Evolutionary conservation across 1,140 invertebrate species (phyloP), one percentile per base, ranked within the genome.

Genomic region (Pomacea maculata): DNA sequence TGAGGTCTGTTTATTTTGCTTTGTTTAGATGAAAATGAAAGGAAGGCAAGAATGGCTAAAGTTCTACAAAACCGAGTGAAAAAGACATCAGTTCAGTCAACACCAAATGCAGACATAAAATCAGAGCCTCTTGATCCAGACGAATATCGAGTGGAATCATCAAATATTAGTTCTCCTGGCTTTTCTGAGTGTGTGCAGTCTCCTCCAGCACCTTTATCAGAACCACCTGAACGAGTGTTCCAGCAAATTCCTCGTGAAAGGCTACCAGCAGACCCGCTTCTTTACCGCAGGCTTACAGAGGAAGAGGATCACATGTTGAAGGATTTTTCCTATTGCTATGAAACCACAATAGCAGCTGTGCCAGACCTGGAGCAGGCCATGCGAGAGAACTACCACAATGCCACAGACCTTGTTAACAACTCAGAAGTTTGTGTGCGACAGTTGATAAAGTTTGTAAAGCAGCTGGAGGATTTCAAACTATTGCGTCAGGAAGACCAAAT

Each of bases 361-460:
- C 79, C 73, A 17, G 79, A 82, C 12, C 52, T 76, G 45, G 75
- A 74, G 19, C 79, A 79, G 21, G 63, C 79, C 34, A 64, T 84
- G 19, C 73, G 83, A 19, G 81, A 83, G 65, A 83, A 85, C 25
- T 89, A 89, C 57, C 83, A 85, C 15, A 86, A 80, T 65, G 80
- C 85, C 14, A 84, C 85, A 34, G 87, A 88, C 71, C 79, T 89
- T 21, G 84, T 89, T 10, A 89, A 89, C 76, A 86, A 88, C 74
- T 89, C 88, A 21, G 86, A 88, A 61, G 78, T 87, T 9, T 86
- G 85, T 52, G 88, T 89, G 0, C 79, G 86, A 55, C 83, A 86
- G 61, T 83, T 89, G 63, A 89, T 89, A 25, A 85, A 86, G 80
- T 89, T 89, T 85, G 86, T 88, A 14, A 89, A 89, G 78, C 75